A percentile compares a stretch with the other conserved stretches of the same genome.
phyloP scores from a whole-genome alignment of 2,888 invertebrate species.

The Anarsia innoxiella region DNA sequence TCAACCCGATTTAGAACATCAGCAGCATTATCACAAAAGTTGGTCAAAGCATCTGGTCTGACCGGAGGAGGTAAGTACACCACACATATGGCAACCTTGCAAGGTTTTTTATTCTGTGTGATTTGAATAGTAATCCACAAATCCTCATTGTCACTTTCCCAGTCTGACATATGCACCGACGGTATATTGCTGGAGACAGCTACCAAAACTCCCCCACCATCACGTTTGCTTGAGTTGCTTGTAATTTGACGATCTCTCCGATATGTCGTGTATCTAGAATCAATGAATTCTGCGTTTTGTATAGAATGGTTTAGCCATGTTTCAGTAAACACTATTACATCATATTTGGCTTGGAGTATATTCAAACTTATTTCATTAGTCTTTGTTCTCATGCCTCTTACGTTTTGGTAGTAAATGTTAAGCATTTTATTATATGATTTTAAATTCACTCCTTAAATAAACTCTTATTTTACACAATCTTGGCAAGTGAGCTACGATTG shows the following conservation, averaged over 20 bases:
- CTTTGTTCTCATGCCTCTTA: slow-evolving; percentile 13
- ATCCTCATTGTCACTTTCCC: slow-evolving; percentile 8
- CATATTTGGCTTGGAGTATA: slow-evolving; percentile 9
- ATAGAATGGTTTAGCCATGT: slow-evolving; percentile 15
- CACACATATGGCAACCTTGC: slow-evolving; percentile 1
- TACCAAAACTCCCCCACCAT: slow-evolving; percentile 15
- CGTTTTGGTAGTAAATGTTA: slow-evolving; percentile 13
- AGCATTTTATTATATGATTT: slow-evolving; percentile 7
- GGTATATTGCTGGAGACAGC: slow-evolving; percentile 9
- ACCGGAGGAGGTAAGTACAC: not conserved
- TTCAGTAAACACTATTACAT: slow-evolving; percentile 14
- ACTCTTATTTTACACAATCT: slow-evolving; percentile 4
- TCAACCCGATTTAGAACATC: not conserved
- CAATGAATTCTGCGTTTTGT: slow-evolving; percentile 10
- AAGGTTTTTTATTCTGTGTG: not conserved
- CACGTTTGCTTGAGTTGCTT: not conserved
- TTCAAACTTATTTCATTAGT: slow-evolving; percentile 9
- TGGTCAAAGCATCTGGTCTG: not conserved
- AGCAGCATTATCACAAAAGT: not conserved
- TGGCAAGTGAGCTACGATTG: no score
- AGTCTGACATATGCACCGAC: slow-evolving; percentile 1
- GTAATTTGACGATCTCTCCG: slow-evolving; percentile 7
- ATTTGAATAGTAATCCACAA: slow-evolving; percentile 6
- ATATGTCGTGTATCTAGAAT: slow-evolving; percentile 10
- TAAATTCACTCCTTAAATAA: no score